A percentile compares a stretch with the other conserved stretches of the same genome.
These are phyloP conservation scores for Andrena flavipes DNA, from an alignment of 2,888 invertebrate genomes.

Conservation along the genomic window DNA sequence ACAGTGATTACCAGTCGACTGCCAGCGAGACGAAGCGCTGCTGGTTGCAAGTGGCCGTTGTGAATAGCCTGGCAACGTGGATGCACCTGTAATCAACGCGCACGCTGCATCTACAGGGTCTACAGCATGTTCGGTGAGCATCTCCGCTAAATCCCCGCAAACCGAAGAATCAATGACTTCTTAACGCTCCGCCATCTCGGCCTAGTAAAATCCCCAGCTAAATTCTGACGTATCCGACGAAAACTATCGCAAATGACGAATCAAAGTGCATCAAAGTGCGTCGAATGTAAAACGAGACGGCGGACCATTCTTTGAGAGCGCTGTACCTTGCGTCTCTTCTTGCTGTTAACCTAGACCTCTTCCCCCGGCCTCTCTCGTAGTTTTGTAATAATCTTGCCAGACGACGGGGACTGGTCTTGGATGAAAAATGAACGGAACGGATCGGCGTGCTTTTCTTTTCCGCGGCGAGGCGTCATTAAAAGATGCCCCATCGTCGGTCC, in stretches of 20 bases:
- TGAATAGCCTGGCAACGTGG: slow-evolving; percentile 35
- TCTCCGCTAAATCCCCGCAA: neutral
- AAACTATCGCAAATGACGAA: neutral
- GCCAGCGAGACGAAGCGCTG: slow-evolving; percentile 33
- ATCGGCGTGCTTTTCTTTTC: slow-evolving; percentile 62
- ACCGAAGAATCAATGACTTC: neutral
- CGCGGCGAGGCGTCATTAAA: slow-evolving; percentile 57
- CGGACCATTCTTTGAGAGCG: slow-evolving; percentile 6
- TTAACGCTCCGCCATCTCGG: neutral
- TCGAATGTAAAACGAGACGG: slow-evolving; percentile 15
- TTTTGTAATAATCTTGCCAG: slow-evolving; percentile 68
- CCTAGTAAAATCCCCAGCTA: neutral
- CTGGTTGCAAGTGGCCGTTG: slow-evolving; percentile 12
- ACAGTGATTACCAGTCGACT: slow-evolving; percentile 64
- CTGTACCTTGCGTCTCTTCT: slow-evolving; percentile 57
- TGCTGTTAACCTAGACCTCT: slow-evolving; percentile 59
- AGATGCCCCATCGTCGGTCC: slow-evolving; percentile 60
- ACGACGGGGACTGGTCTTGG: slow-evolving; percentile 66
- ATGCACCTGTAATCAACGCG: slow-evolving; percentile 67
- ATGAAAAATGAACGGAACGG: slow-evolving; percentile 68
- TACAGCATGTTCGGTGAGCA: slow-evolving; percentile 39
- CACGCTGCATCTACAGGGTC: slow-evolving; percentile 26
- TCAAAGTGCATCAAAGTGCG: neutral
- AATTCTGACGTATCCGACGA: neutral
- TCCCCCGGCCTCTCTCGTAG: slow-evolving; percentile 41